phyloP scores from a whole-genome alignment of 2,888 invertebrate genomes.

The Ischnura elegans region DNA sequence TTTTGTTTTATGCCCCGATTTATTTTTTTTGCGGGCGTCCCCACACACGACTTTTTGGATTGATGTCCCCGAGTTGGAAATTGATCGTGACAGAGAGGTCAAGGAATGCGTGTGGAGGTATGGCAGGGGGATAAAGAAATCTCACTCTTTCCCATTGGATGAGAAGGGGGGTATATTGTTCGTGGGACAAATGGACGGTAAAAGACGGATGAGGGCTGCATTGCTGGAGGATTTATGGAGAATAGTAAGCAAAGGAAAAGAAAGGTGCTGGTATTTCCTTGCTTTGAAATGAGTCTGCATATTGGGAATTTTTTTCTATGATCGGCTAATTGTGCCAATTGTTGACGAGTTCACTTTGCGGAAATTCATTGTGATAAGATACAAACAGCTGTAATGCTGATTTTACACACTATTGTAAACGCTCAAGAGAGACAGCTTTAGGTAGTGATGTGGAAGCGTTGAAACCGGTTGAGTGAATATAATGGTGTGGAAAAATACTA shows the following conservation, averaged over 20 bases:
- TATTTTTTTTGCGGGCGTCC: not conserved
- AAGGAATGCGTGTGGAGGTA: conserved; percentile 3
- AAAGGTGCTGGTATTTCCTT: not conserved
- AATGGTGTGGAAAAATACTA: too few relatives aligned
- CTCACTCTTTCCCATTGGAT: not conserved
- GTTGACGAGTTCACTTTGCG: too few relatives aligned
- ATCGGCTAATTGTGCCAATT: too few relatives aligned
- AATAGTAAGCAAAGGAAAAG: not conserved
- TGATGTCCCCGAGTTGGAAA: not conserved
- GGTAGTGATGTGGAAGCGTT: too few relatives aligned
- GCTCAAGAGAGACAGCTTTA: too few relatives aligned
- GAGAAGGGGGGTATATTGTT: not conserved
- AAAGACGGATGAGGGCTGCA: not conserved
- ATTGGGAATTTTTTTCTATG: not conserved
- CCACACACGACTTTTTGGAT: not conserved
- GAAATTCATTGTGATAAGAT: too few relatives aligned
- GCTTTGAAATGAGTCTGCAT: not conserved
- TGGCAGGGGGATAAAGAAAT: not conserved
- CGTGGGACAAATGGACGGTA: not conserved
- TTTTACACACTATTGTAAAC: too few relatives aligned
- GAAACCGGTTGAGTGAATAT: too few relatives aligned
- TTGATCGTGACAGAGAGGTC: not conserved
- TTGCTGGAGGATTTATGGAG: not conserved
- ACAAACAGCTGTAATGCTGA: too few relatives aligned
- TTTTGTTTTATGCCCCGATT: conserved; percentile 3